Evolutionary conservation across 2,797 vertebrate genomes (phyloP).

Genomic region (Perdix hodgsoniae): DNA sequence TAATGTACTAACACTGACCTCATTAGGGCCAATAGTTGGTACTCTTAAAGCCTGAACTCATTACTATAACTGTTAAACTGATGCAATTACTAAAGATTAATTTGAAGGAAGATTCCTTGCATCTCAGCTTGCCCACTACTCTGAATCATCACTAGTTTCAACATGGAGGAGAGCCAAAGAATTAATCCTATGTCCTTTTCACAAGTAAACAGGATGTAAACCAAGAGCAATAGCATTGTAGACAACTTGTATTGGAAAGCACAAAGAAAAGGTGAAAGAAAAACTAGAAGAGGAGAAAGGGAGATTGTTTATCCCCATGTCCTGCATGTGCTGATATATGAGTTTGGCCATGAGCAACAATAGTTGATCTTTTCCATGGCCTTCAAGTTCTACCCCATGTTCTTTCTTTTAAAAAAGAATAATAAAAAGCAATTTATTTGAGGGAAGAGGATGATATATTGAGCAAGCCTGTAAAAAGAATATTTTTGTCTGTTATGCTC

Average conservation of each 20-base stretch:
- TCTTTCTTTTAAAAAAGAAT: not conserved
- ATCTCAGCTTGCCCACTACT: not conserved
- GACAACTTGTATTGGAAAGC: not conserved
- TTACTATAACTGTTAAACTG: rapidly evolving
- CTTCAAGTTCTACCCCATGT: not conserved
- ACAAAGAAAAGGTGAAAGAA: not conserved
- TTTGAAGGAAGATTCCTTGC: not conserved
- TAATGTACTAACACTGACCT: not conserved
- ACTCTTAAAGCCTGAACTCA: not conserved
- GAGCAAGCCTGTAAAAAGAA: not conserved
- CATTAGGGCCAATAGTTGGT: not conserved
- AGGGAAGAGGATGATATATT: not conserved
- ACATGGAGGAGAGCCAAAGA: not conserved
- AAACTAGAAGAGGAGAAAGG: not conserved
- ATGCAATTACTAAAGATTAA: not conserved
- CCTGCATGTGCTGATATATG: not conserved
- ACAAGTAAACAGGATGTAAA: not conserved
- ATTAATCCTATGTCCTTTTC: not conserved
- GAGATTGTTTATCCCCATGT: not conserved
- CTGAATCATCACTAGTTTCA: not conserved
- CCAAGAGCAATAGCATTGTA: not conserved
- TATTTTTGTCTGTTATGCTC: not conserved
- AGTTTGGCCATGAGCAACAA: not conserved
- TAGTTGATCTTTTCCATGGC: not conserved
- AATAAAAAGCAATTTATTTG: not conserved